phyloP scores from a whole-genome alignment of 2,797 vertebrate genomes.

The Champsocephalus esox region DNA sequence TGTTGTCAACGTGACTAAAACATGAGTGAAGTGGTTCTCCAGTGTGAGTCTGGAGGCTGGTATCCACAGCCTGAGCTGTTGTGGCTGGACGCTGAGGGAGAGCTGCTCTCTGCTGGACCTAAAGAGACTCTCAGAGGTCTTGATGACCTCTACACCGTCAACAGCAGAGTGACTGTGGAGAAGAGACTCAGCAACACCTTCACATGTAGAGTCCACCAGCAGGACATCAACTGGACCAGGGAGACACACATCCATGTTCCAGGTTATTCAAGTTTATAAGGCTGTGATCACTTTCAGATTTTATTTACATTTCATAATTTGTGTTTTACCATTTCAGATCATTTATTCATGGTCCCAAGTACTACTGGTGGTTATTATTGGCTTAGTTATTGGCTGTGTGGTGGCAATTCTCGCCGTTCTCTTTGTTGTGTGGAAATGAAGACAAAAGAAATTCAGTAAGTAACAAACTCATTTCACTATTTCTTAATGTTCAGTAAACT shows the following conservation, averaged over 20 bases:
- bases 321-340: conserved; percentile 14
- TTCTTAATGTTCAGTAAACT: neutral
- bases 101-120: neutral
- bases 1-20: accelerated
- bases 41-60: conserved; percentile 14
- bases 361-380: neutral
- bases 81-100: conserved; percentile 4
- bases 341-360: neutral
- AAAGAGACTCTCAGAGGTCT: conserved; percentile 9
- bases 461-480: neutral
- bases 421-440: conserved; percentile 14
- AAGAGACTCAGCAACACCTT: neutral
- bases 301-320: too few relatives aligned
- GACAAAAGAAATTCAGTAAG: conserved; percentile 11
- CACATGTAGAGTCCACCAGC: conserved; percentile 13
- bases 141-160: conserved; percentile 2
- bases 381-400: neutral
- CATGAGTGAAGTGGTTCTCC: neutral
- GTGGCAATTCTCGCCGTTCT: accelerated
- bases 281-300: neutral
- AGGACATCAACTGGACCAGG: neutral
- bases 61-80: conserved; percentile 16
- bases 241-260: neutral
- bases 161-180: conserved; percentile 21
- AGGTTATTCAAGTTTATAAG: neutral